Base-by-base conservation (phyloP, 2,888 invertebrate genomes). In the Hirtodrosophila trivittata region DNA sequence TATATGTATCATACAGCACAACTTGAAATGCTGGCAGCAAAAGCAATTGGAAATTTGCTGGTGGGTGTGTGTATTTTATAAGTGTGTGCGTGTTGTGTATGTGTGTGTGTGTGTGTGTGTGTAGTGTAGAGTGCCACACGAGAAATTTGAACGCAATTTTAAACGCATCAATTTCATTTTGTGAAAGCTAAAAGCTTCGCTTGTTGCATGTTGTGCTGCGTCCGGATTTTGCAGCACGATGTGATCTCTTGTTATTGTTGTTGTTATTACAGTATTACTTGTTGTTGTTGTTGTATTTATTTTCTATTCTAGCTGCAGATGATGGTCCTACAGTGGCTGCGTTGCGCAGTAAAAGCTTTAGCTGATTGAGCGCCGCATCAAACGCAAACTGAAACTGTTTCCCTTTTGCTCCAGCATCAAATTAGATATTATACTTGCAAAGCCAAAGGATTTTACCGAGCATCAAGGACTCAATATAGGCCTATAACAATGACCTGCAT, bases 101-200 rank as follows among this genome's bases (percentile, higher is more conserved):
- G 30, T 33, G 35, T 43, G 42, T 42, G 37, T 37, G 37, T 39
- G 26, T 41, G 26, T 26, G 45, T 35, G 25, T 14, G 13, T 46
- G 25, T 45, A 21, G 21, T 32, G 21, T 52, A 25, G 28, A 55
- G 54, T 35, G 75, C 35, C 58, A 57, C 76, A 71, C 49, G 56
- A 72, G 63, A 58, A 66, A 75, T 75, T 66, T 86, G 71, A 81
- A 77, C 77, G 78, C 87, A 84, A 82, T 86, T 86, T 84, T 68
- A 85, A 86, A 85, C 78, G 76, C 85, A 86, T 86, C 83, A 82
- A 85, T 85, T 86, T 83, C 69, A 74, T 76, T 85, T 81, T 85
- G 66, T 64, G 55, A 51, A 65, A 66, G 67, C 77, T 77, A 70
- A 84, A 81, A 84, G 81, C 81, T 77, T 59, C 62, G 77, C 77